Evolutionary conservation across 2,113 vertebrate species (phyloP).

Genomic region (Carettochelys insculpta): DNA sequence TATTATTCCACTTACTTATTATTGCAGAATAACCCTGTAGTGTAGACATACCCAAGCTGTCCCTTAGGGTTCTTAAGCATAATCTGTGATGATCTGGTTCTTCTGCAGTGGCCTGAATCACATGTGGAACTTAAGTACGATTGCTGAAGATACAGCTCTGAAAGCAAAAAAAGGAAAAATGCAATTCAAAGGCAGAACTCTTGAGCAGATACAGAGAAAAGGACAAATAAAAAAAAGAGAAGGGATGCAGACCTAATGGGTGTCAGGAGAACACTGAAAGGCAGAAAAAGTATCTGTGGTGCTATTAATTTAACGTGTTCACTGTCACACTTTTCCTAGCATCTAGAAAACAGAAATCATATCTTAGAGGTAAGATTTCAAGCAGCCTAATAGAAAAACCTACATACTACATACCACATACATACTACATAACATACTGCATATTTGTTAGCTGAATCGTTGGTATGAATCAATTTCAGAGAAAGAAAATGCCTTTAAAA

Average conservation of each 20-base stretch:
- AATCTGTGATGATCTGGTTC: not conserved
- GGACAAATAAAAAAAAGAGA: not conserved
- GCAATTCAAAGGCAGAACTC: not conserved
- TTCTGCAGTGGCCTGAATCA: not conserved
- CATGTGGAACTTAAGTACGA: not conserved
- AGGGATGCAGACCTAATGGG: not conserved
- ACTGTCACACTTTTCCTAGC: too few species aligned
- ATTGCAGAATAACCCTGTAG: too few species aligned
- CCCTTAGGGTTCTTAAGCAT: too few species aligned
- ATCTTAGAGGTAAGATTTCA: too few species aligned
- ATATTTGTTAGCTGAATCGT: accelerated
- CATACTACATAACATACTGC: too few species aligned
- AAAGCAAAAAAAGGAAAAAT: not conserved
- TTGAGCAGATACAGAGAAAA: not conserved
- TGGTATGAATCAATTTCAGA: not conserved
- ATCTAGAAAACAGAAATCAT: too few species aligned
- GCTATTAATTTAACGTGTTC: too few species aligned
- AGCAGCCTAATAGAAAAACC: too few species aligned
- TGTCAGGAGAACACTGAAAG: not conserved
- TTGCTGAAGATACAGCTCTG: not conserved
- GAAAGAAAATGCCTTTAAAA: not conserved
- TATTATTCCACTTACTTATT: too few species aligned
- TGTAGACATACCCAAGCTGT: too few species aligned
- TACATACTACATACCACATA: not conserved
- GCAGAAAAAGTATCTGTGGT: not conserved